A percentile compares a stretch with the other conserved stretches of the same genome.
phyloP scores from a whole-genome alignment of 2,888 invertebrate genomes.

The Aspidiotus destructor region DNA sequence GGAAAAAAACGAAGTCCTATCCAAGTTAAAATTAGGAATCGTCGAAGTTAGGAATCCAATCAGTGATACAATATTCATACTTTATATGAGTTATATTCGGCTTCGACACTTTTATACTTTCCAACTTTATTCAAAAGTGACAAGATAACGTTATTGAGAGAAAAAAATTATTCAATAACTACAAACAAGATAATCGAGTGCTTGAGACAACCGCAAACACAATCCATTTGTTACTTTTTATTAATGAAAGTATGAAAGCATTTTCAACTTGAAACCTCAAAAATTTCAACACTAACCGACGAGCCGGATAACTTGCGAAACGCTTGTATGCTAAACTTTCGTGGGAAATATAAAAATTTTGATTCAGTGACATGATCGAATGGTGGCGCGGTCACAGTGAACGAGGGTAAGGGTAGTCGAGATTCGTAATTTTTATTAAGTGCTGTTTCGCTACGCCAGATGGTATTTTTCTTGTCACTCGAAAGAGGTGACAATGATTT shows the following conservation, averaged over 20 bases:
- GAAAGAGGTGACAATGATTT: neutral
- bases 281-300: conserved; percentile 27
- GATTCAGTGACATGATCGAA: conserved; percentile 31
- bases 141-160: neutral
- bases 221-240: neutral
- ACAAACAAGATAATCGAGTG: too few relatives aligned
- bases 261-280: neutral
- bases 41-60: too few relatives aligned
- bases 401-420: conserved; percentile 34
- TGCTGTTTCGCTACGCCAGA: conserved; percentile 33
- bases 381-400: conserved; percentile 35
- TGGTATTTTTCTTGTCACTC: neutral
- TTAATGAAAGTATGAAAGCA: conserved; percentile 3
- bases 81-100: too few relatives aligned
- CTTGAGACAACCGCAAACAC: too few relatives aligned
- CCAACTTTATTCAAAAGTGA: too few relatives aligned
- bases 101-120: too few relatives aligned
- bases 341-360: conserved; percentile 27
- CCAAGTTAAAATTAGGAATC: too few relatives aligned
- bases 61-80: too few relatives aligned
- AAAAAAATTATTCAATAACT: neutral
- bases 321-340: conserved; percentile 32
- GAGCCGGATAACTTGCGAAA: conserved; percentile 30
- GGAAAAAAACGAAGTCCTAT: too few relatives aligned
- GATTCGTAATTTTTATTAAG: conserved; percentile 28